Percentiles rank a stretch among this genome's conserved stretches.
phyloP scores from a whole-genome alignment of 2,113 vertebrate genomes.

The Acinonyx jubatus region DNA sequence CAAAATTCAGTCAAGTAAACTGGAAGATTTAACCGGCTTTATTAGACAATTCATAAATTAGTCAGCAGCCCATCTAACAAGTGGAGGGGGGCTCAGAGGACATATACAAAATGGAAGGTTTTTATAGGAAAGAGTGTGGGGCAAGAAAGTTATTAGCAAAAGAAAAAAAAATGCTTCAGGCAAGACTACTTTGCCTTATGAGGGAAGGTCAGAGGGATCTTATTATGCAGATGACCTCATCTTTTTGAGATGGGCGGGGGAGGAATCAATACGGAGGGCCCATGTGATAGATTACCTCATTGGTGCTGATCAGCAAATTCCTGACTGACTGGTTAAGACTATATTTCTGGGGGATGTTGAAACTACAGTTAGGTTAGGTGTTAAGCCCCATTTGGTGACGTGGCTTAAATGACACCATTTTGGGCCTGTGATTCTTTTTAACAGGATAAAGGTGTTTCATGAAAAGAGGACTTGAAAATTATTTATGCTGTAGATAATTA shows the following conservation, averaged over 20 bases:
- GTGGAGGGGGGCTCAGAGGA: neutral
- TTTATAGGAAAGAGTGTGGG: neutral
- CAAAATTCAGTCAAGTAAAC: neutral
- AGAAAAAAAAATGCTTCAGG: neutral
- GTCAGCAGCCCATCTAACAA: neutral
- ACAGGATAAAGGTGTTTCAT: neutral
- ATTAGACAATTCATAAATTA: neutral
- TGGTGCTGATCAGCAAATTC: neutral
- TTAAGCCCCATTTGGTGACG: neutral
- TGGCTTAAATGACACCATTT: neutral
- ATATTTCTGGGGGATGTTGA: neutral
- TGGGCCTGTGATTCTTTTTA: neutral
- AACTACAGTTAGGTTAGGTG: neutral
- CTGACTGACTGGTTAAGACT: neutral
- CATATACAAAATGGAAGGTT: neutral
- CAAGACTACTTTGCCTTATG: neutral
- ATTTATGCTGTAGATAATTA: neutral
- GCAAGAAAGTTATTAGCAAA: neutral
- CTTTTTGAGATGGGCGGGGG: neutral
- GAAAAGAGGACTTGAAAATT: neutral
- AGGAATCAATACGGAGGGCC: neutral
- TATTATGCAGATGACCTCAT: neutral
- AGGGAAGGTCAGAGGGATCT: neutral
- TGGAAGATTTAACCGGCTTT: neutral
- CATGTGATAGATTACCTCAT: neutral